Evolutionary conservation across 2,113 vertebrate species (phyloP), one percentile per base, ranked within the genome.

Genomic region (Mungos mungo): DNA sequence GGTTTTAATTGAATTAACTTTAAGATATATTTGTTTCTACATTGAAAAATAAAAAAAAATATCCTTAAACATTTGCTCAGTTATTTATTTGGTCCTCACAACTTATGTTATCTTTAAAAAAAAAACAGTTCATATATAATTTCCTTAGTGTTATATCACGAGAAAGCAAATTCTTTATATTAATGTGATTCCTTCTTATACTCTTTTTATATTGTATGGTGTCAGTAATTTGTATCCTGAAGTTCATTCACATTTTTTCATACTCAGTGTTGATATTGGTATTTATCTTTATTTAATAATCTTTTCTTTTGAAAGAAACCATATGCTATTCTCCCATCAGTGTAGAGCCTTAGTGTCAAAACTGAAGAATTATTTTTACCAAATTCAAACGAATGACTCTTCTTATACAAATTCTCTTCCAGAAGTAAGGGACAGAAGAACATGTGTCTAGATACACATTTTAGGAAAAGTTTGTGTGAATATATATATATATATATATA

Each of bases 31-130:
- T 88, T 41, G 1, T 47, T 94, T 87, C 25, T 84, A 79, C 38
- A 65, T 86, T 66, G 41, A 93, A 91, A 96, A 80, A 57, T 57
- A 69, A 90, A 87, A n/a, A n/a, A 54, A 60, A 77, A 71, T 47
- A 60, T 82, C 19, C 14, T 35, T 86, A 82, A 89, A 90, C n/a
- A 79, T 77, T 31, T 74, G 8, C 21, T 89, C 19, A 86, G 47
- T 63, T 72, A 79, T 16, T 76, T 50, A n/a, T 50, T 74, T 95
- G 35, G 5, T 38, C 31, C 31, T 86, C 31, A 90, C 0, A 54
- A 60, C 77, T 82, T 57, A 65, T 65, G 35, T 5, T 74, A 8
- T 50, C 25, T 71, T 88, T 66, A 85, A 89, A 21, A n/a, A 21
- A n/a, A 71, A 82, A 81, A 29, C 0, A 65, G 3, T 80, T 5